Conservation (phyloP, 2,797 vertebrate species). For the Anguilla obscura region DNA sequence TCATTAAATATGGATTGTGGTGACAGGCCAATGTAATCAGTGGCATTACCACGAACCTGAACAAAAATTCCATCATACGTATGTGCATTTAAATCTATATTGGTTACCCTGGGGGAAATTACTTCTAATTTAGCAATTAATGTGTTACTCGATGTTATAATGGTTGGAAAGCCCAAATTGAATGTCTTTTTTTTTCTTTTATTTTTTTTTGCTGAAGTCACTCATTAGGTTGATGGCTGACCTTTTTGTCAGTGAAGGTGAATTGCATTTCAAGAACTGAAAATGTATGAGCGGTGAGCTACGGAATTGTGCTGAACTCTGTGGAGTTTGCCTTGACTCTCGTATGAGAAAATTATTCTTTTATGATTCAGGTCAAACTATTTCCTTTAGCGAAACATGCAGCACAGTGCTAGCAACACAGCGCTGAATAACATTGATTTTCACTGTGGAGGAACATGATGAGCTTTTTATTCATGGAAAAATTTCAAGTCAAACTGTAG, state of each 20-base stretch:
- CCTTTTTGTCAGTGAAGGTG: conserved; percentile 49
- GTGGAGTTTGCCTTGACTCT: neutral
- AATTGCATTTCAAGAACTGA: conserved; percentile 40
- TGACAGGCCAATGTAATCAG: neutral
- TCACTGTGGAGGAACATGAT: neutral
- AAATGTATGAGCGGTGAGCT: conserved; percentile 39
- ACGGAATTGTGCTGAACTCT: neutral
- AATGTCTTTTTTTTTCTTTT: conserved; percentile 41
- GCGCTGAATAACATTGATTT: neutral
- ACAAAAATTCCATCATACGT: conserved; percentile 46
- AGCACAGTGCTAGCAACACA: neutral
- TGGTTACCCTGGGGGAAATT: conserved; percentile 37
- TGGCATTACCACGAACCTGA: neutral
- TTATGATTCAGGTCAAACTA: neutral
- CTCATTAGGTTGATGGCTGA: conserved; percentile 40
- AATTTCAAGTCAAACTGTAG: neutral
- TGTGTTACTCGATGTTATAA: conserved; percentile 22
- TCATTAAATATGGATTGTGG: conserved; percentile 17
- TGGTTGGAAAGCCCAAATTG: conserved; percentile 24
- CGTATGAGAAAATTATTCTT: neutral
- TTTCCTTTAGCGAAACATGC: neutral
- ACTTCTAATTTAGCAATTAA: conserved; percentile 48
- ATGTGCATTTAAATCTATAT: conserved; percentile 41
- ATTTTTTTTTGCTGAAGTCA: conserved; percentile 43
- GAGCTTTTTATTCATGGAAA: neutral